Conservation (phyloP, 2,113 vertebrate genomes). For the Elgaria multicarinata region DNA sequence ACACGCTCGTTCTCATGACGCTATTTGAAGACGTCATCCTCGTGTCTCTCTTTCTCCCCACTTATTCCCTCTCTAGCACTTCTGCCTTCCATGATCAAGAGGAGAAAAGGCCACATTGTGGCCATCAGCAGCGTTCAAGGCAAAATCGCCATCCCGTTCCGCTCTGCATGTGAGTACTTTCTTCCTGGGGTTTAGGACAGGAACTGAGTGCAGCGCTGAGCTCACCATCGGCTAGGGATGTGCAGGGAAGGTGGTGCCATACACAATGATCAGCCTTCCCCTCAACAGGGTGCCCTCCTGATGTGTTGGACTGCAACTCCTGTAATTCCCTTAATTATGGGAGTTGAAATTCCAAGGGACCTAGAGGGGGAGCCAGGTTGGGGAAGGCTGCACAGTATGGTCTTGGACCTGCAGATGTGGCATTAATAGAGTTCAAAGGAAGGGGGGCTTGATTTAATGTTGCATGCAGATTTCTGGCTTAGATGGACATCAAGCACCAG, state of each 20-base stretch:
- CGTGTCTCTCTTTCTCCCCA: neutral
- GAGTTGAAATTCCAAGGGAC: too few relatives aligned
- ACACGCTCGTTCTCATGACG: too few relatives aligned
- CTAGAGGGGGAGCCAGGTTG: too few relatives aligned
- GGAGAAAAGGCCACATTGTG: conserved; percentile 87
- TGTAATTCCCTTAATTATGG: too few relatives aligned
- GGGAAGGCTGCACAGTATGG: neutral
- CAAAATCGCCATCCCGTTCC: conserved; percentile 92
- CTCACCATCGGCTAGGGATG: neutral
- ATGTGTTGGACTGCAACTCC: too few relatives aligned
- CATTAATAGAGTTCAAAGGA: neutral
- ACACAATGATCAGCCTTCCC: neutral
- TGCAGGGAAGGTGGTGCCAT: conserved; percentile 31
- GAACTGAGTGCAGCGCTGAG: conserved; percentile 23
- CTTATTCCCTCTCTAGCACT: conserved; percentile 76
- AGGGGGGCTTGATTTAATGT: neutral
- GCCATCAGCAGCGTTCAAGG: conserved; percentile 96
- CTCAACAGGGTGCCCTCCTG: too few relatives aligned
- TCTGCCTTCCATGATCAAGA: conserved; percentile 90
- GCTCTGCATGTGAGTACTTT: conserved; percentile 92
- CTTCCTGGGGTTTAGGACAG: conserved; percentile 31
- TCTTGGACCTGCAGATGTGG: neutral
- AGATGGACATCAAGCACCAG: neutral
- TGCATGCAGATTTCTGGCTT: neutral
- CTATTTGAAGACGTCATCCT: neutral